Percentiles rank a stretch among this genome's conserved stretches.
phyloP scores from a whole-genome alignment of 2,888 invertebrate genomes.

The Yponomeuta evonymella region DNA sequence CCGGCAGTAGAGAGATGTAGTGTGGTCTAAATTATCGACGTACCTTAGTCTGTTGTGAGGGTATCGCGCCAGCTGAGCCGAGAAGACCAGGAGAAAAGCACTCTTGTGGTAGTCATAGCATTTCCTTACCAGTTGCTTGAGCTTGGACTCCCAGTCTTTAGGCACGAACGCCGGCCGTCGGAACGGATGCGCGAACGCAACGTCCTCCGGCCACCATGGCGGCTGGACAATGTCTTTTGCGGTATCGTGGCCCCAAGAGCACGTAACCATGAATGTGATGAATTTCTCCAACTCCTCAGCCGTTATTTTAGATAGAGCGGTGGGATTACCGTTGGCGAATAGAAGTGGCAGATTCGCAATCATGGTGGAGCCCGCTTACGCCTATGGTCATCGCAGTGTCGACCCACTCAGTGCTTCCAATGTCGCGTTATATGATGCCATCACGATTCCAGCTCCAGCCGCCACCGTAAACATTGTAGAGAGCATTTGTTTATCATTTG shows the following conservation, averaged over 20 bases:
- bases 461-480: conserved; percentile 35
- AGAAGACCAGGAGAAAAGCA: conserved; percentile 81
- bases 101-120: conserved; percentile 85
- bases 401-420: conserved; percentile 58
- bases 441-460: conserved; percentile 51
- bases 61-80: conserved; percentile 80
- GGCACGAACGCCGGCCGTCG: conserved; percentile 64
- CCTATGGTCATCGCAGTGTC: conserved; percentile 65
- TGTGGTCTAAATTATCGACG: conserved; percentile 83
- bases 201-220: conserved; percentile 83
- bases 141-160: conserved; percentile 76
- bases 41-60: conserved; percentile 79
- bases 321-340: conserved; percentile 83
- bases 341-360: conserved; percentile 84
- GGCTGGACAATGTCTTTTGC: conserved; percentile 76
- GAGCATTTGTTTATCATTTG: conserved; percentile 38
- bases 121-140: conserved; percentile 80
- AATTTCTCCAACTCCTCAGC: conserved; percentile 80
- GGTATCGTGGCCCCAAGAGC: conserved; percentile 81
- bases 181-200: conserved; percentile 80
- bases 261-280: conserved; percentile 85
- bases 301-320: conserved; percentile 78
- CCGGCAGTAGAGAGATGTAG: conserved; percentile 82
- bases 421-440: conserved; percentile 44
- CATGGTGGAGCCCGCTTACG: conserved; percentile 65